A percentile compares a stretch with the other conserved stretches of the same genome.
Conservation (phyloP, 2,797 vertebrate species). For the Premnoplex brunnescens region DNA sequence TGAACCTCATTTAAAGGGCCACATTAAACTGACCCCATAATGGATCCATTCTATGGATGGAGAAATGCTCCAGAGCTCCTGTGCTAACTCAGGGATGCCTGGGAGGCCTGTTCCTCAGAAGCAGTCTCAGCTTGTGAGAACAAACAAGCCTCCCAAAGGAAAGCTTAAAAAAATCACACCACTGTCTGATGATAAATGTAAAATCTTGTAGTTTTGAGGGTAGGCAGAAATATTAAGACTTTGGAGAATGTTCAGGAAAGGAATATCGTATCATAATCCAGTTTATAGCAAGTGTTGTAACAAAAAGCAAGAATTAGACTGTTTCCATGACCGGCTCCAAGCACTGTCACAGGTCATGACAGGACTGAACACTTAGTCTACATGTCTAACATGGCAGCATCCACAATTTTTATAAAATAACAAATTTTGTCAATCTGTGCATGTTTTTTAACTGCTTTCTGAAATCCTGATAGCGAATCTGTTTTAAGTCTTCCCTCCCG, state of each 20-base stretch:
- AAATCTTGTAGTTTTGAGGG: background rate
- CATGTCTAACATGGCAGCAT: background rate
- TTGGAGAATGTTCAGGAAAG: background rate
- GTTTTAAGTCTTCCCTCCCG: background rate
- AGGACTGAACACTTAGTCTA: background rate
- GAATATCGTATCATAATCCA: background rate
- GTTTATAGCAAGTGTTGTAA: background rate
- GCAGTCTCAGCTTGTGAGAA: background rate
- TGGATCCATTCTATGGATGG: background rate
- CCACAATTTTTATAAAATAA: background rate
- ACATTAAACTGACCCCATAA: background rate
- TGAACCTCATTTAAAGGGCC: background rate
- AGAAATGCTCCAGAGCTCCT: background rate
- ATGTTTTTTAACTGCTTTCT: background rate
- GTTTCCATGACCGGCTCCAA: background rate
- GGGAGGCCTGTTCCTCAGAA: background rate
- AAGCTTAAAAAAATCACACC: background rate
- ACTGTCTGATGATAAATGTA: background rate
- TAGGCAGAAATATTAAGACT: background rate
- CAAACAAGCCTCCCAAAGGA: background rate
- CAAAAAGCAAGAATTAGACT: background rate
- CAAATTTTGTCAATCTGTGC: background rate
- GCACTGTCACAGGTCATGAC: background rate
- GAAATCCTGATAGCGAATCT: background rate
- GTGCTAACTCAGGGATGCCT: background rate